Percentiles rank a stretch among this genome's conserved stretches.
Evolutionary conservation across 2,113 vertebrate species (phyloP).

Genomic region (Ceyx melanurus): DNA sequence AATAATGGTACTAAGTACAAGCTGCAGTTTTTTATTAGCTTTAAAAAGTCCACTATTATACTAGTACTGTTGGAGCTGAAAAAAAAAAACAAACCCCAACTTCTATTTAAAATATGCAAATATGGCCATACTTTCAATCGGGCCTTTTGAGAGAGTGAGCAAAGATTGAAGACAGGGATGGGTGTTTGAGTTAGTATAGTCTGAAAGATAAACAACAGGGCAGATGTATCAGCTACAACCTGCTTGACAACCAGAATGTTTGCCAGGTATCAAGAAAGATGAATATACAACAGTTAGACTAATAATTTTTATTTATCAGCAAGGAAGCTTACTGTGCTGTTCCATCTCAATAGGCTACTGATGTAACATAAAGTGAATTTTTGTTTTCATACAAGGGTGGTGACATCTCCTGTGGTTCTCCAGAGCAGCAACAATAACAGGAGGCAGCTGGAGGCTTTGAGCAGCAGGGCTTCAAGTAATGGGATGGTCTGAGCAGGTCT

Average conservation of each 20-base stretch:
- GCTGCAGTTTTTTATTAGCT: background rate
- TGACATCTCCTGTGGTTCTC: background rate
- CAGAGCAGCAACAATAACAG: background rate
- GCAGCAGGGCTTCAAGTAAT: background rate
- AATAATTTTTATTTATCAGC: constrained; percentile 2
- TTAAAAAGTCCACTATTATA: background rate
- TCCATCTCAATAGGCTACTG: background rate
- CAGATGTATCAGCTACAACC: constrained; percentile 65
- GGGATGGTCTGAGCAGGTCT: background rate
- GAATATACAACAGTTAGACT: constrained; percentile 38
- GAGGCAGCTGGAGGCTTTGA: background rate
- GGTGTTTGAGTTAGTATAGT: background rate
- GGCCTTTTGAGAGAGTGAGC: background rate
- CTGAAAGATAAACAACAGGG: constrained; percentile 56
- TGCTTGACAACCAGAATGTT: constrained; percentile 42
- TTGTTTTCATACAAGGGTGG: background rate
- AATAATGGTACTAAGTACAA: background rate
- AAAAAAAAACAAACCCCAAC: background rate
- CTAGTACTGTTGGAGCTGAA: background rate
- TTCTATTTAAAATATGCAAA: background rate
- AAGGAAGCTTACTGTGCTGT: background rate
- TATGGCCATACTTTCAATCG: background rate
- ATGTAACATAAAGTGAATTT: constrained; percentile 15
- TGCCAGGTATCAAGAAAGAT: constrained; percentile 2
- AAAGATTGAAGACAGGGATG: background rate